These are phyloP conservation scores for Camponotus fellah DNA, from an alignment of 2,888 invertebrate genomes.

Conservation along the genomic window DNA sequence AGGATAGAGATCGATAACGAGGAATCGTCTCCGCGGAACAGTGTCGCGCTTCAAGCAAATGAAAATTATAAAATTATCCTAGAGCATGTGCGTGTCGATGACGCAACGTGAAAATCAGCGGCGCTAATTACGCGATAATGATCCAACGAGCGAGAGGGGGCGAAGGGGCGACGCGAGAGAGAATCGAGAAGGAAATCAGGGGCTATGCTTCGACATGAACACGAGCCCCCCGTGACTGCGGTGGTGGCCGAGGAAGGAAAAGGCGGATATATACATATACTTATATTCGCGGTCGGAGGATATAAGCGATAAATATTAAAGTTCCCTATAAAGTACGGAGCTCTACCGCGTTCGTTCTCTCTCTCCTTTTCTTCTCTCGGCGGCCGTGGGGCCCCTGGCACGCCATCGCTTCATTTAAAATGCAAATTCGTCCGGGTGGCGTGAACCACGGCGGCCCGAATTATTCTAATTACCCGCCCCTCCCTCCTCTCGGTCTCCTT, in stretches of 20 bases:
- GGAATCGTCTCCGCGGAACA: background rate
- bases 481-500: slow-evolving; percentile 40
- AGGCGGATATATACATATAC: slow-evolving; percentile 51
- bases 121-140: slow-evolving; percentile 73
- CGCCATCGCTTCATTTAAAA: slow-evolving; percentile 86
- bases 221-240: slow-evolving; percentile 60
- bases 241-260: slow-evolving; percentile 56
- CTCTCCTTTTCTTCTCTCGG: slow-evolving; percentile 40
- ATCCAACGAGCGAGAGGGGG: slow-evolving; percentile 57
- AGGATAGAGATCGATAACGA: background rate
- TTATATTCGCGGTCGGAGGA: slow-evolving; percentile 71
- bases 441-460: slow-evolving; percentile 84
- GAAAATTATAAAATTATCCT: slow-evolving; percentile 16
- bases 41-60: background rate
- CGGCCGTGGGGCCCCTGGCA: slow-evolving; percentile 77
- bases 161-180: background rate
- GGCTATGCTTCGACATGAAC: slow-evolving; percentile 27
- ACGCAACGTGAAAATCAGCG: slow-evolving; percentile 69
- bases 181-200: slow-evolving; percentile 42
- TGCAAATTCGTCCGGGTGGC: slow-evolving; percentile 85
- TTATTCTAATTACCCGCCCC: slow-evolving; percentile 84
- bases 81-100: slow-evolving; percentile 64
- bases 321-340: slow-evolving; percentile 84
- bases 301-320: slow-evolving; percentile 83
- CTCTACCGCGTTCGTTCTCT: slow-evolving; percentile 70